A percentile compares a stretch with the other conserved stretches of the same genome.
phyloP scores from a whole-genome alignment of 2,113 vertebrate species.

The Raja brachyura region DNA sequence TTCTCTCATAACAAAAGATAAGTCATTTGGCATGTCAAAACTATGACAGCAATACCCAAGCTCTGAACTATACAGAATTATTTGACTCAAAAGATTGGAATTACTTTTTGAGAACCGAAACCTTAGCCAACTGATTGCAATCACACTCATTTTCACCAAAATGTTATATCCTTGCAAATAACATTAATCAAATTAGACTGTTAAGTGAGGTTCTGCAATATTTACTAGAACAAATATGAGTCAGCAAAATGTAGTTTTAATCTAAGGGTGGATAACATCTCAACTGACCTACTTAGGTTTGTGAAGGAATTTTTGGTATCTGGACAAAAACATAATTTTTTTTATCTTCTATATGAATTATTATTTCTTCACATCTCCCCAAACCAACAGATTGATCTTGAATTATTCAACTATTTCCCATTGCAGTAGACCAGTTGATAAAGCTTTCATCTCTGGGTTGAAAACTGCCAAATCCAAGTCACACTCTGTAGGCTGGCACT shows the following conservation, averaged over 20 bases:
- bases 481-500: no score
- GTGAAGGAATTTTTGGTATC: not conserved
- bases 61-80: not conserved
- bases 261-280: not conserved
- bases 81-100: not conserved
- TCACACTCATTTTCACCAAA: not conserved
- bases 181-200: not conserved
- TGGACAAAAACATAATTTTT: not conserved
- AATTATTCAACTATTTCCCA: not conserved
- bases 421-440: no score
- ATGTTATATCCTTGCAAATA: not conserved
- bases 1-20: no score
- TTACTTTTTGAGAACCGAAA: not conserved
- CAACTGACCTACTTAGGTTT: not conserved
- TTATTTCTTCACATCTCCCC: not conserved
- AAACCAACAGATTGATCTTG: not conserved
- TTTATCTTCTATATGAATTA: not conserved
- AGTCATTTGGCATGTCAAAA: no score
- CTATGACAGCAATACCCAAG: no score
- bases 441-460: no score
- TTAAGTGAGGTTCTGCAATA: not conserved
- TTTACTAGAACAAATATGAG: not conserved
- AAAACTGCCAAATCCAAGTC: no score
- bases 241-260: not conserved
- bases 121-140: not conserved